A percentile compares a stretch with the other conserved stretches of the same genome.
These are phyloP conservation scores for Psylliodes chrysocephalus DNA, from an alignment of 2,888 invertebrate genomes.

Conservation along the genomic window DNA sequence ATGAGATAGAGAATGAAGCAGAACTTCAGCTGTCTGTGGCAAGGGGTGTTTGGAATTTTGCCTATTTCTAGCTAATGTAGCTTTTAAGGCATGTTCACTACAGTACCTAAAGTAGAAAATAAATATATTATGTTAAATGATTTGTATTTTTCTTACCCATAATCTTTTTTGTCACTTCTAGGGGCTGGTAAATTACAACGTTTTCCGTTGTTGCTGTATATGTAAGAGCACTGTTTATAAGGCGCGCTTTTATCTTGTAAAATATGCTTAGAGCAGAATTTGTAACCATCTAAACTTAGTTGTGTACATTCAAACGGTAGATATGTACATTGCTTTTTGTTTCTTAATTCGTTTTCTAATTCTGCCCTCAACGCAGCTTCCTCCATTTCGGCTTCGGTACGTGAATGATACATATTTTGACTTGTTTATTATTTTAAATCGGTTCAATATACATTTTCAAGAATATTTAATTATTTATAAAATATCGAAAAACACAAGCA, in stretches of 20 bases:
- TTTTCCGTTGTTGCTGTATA: constrained; percentile 74
- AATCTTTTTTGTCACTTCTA: constrained; percentile 76
- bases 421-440: constrained; percentile 4
- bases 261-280: constrained; percentile 85
- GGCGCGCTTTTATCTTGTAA: constrained; percentile 85
- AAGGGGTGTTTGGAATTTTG: constrained; percentile 71
- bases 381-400: constrained; percentile 37
- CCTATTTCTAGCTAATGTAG: constrained; percentile 72
- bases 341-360: constrained; percentile 72
- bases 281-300: constrained; percentile 76
- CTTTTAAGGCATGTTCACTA: constrained; percentile 75
- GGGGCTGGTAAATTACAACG: constrained; percentile 84
- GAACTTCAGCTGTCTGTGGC: constrained; percentile 73
- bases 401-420: constrained; percentile 9
- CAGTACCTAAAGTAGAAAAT: constrained; percentile 69
- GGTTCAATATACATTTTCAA: not conserved
- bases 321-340: constrained; percentile 72
- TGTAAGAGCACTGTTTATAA: constrained; percentile 82
- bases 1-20: constrained; percentile 73
- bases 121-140: not conserved
- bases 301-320: constrained; percentile 75
- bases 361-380: constrained; percentile 62
- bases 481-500: too few relatives aligned
- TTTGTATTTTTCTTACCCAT: constrained; percentile 62
- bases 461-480: too few relatives aligned